These are phyloP conservation scores for Drosophila nasuta DNA, from an alignment of 1,140 invertebrate genomes.

Conservation along the genomic window DNA sequence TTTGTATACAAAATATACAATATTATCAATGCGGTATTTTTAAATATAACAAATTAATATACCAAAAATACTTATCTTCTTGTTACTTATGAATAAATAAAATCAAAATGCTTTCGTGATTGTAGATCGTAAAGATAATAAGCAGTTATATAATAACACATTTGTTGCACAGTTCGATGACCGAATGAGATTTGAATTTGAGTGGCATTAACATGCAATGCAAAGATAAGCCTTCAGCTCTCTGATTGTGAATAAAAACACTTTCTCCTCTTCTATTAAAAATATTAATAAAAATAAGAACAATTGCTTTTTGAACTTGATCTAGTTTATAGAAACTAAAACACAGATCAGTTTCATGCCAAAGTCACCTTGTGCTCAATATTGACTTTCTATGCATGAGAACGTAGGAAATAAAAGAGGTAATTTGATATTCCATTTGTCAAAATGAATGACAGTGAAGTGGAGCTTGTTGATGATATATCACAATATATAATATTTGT, in stretches of 20 bases:
- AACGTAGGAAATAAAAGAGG: background rate
- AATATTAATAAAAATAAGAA: background rate
- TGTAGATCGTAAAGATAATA: too few relatives aligned
- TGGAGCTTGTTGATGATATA: background rate
- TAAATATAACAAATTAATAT: too few relatives aligned
- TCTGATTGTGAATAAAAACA: background rate
- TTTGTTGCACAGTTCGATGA: too few relatives aligned
- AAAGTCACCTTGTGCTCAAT: constrained; percentile 27
- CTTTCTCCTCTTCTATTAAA: background rate
- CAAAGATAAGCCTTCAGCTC: too few relatives aligned
- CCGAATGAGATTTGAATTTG: too few relatives aligned
- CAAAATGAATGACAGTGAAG: background rate
- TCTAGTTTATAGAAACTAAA: constrained; percentile 13
- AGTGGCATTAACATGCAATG: too few relatives aligned
- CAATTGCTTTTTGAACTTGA: constrained; percentile 22
- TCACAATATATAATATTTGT: constrained; percentile 1
- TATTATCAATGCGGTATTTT: too few relatives aligned
- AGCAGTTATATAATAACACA: too few relatives aligned
- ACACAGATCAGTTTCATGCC: background rate
- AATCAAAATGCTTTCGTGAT: too few relatives aligned
- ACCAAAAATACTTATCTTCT: too few relatives aligned
- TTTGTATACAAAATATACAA: too few relatives aligned
- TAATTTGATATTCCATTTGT: constrained; percentile 19
- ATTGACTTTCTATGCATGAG: constrained; percentile 27
- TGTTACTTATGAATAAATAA: too few relatives aligned